Conservation (phyloP, 2,888 invertebrate species). For the Pegoplata infirma region DNA sequence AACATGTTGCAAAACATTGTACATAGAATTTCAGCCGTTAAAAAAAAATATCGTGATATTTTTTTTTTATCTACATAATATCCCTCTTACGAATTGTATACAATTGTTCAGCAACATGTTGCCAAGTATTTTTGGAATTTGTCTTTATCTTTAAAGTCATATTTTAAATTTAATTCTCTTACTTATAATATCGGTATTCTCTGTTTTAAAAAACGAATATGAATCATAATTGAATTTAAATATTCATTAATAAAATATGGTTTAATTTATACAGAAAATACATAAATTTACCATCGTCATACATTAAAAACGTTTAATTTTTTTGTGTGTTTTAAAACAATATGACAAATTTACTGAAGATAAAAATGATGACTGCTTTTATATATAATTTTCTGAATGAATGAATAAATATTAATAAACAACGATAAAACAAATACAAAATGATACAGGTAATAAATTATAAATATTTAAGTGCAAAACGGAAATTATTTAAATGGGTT, state of each 20-base stretch:
- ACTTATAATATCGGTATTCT: not conserved
- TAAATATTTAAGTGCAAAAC: too few species aligned
- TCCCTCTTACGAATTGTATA: too few species aligned
- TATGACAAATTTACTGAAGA: not conserved
- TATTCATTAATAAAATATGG: not conserved
- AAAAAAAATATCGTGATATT: too few species aligned
- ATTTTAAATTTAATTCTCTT: not conserved
- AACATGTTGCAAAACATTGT: too few species aligned
- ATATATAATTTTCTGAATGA: too few species aligned
- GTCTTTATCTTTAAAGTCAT: too few species aligned
- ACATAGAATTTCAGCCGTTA: too few species aligned
- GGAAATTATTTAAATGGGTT: too few species aligned
- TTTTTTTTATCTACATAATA: too few species aligned
- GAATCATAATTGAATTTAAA: not conserved
- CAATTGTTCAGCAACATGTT: not conserved
- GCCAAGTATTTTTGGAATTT: not conserved
- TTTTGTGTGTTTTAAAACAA: not conserved
- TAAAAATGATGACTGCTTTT: not conserved
- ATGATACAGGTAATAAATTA: too few species aligned
- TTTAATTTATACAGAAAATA: not conserved
- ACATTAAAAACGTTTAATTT: not conserved
- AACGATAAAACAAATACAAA: too few species aligned
- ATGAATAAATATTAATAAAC: too few species aligned
- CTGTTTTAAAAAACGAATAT: not conserved
- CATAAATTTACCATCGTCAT: not conserved